These are phyloP conservation scores for Pleuronectes platessa DNA, from an alignment of 2,113 vertebrate species.

Conservation along the genomic window DNA sequence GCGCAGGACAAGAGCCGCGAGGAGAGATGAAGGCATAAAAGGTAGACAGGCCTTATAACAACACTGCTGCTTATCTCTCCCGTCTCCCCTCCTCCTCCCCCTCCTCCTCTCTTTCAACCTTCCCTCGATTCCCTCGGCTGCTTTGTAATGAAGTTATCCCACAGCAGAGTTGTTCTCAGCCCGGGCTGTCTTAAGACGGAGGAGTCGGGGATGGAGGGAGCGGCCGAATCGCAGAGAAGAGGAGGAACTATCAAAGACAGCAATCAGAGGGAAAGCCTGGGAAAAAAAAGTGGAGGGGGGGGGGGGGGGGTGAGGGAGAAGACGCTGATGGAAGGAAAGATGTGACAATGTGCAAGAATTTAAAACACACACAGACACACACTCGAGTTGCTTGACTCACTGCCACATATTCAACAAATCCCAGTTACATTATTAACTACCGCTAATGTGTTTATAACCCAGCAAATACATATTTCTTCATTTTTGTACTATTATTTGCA, in stretches of 20 bases:
- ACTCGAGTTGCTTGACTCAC: too few relatives aligned
- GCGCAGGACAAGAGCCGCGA: constrained; percentile 56
- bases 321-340: constrained; percentile 17
- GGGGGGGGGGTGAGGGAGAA: constrained; percentile 8
- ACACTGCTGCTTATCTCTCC: constrained; percentile 52
- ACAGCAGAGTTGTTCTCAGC: constrained; percentile 59
- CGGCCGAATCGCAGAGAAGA: constrained; percentile 52
- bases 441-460: too few relatives aligned
- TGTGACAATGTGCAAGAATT: constrained; percentile 30
- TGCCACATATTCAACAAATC: too few relatives aligned
- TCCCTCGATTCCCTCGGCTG: constrained; percentile 58
- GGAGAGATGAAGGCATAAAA: constrained; percentile 63
- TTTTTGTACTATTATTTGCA: too few relatives aligned
- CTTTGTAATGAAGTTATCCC: constrained; percentile 71
- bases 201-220: constrained; percentile 53
- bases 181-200: constrained; percentile 53
- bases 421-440: too few relatives aligned
- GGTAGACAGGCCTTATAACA: constrained; percentile 62
- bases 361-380: constrained; percentile 7
- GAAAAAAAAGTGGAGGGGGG: constrained; percentile 47
- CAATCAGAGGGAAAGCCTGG: background rate
- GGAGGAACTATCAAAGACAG: constrained; percentile 56
- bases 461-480: too few relatives aligned
- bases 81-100: constrained; percentile 9
- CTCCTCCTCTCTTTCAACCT: constrained; percentile 47